Base-by-base conservation (phyloP, 2,113 vertebrate genomes). In the Bagarius yarrelli region DNA sequence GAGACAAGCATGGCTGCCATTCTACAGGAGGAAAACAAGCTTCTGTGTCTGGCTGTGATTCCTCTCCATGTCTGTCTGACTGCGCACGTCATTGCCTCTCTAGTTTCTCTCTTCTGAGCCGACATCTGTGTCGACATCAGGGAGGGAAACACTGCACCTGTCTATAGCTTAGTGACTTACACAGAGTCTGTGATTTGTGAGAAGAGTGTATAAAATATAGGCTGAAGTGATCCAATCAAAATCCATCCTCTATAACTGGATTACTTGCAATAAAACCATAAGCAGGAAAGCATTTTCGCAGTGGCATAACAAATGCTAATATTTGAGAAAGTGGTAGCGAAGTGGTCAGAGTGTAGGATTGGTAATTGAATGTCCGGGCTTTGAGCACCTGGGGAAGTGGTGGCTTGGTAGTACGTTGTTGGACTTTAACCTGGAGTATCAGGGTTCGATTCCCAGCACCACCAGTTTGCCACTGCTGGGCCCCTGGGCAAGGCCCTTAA, bases 91-190 rank as follows among this genome's bases (percentile, higher is more conserved):
- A 61, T 47, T 63, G 32, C 52, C 19, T 50, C 63, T 70, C 73
- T 63, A 16, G 53, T 63, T n/a, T 66, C 81, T 55, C 23, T 66
- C 40, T 34, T 74, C 57, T 63, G 40, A 60, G 63, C 18, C 73
- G 60, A 27, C 36, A 15, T 55, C 73, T 76, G 40, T 60, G 52
- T 67, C 69, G 36, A 52, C 73, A 82, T 66, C 73, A 36, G 55
- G 52, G 27, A 76, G 40, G 64, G 27, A 76, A 82, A 60, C 81
- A 61, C 73, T 60, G 69, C 63, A 77, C 63, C 25, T 47, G 44
- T 82, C 73, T 25, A 60, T 67, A 44, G 53, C 53, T 59, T 52
- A 76, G 19, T 30, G n/a, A 13, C 25, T 57, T 27, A 5, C 4
- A 63, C 57, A 25, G 25, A 53, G 19, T 64, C 50, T 74, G 47